Evolutionary conservation across 1,140 invertebrate genomes (phyloP), one percentile per base, ranked within the genome.

Genomic region (Polypedilum pembai): DNA sequence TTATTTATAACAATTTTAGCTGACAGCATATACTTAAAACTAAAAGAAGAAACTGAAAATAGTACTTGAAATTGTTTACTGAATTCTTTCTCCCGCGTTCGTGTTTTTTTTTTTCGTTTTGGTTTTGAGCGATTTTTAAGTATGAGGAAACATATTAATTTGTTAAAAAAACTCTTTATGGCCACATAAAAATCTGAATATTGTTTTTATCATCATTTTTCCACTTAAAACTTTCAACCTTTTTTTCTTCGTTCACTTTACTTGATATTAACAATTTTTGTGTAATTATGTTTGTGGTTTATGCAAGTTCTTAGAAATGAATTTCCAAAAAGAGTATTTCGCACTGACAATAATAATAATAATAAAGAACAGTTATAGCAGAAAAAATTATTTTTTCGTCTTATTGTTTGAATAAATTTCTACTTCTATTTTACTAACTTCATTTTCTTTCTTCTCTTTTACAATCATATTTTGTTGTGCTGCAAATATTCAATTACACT

Each of bases 291-390:
- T 10, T 45, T 45, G 41, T 45, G 1, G 15, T 45, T 45, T 15
- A 45, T 45, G 41, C 15, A 45, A 10, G 41, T 1, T 45, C 15
- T 8, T 15, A 45, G 41, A 10, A 45, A 45, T 15, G 41, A 45
- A 45, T 45, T 10, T 45, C 41, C 41, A 45, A 45, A 45, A 45
- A 45, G 41, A 45, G 41, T 45, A 45, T 45, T 45, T 45, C 41
- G 41, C 41, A 41, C 15, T 45, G 41, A 45, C 41, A 45, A 45
- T 45, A 45, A n/a, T n/a, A n/a, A n/a, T n/a, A n/a, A n/a, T n/a
- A n/a, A 45, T 45, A 45, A 45, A 45, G 41, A 45, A 45, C 41
- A 45, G 41, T 45, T 45, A 45, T 45, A 45, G 41, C 41, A 45
- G 41, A 45, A 45, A 15, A 45, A 45, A 45, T 10, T 45, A 15